Conservation (phyloP, 2,113 vertebrate species). For the Vombatus ursinus region DNA sequence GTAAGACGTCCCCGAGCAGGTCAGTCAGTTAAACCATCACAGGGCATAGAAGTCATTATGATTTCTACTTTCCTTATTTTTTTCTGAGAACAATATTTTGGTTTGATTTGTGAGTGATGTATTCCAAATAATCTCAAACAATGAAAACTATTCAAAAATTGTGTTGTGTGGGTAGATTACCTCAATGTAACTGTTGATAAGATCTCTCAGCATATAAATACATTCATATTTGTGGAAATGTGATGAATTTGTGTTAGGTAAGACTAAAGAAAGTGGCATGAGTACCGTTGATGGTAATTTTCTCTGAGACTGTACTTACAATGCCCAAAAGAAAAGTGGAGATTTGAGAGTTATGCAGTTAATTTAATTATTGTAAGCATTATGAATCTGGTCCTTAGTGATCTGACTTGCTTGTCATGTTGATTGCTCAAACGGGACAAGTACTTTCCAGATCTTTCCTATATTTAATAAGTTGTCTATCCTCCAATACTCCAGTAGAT, state of each 20-base stretch:
- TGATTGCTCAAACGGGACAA: neutral
- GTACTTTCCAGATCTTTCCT: neutral
- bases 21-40: conserved; percentile 70
- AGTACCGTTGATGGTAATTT: neutral
- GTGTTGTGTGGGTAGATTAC: conserved; percentile 9
- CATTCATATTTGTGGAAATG: neutral
- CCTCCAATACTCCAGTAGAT: neutral
- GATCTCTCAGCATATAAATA: neutral
- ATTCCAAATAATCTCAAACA: neutral
- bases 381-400: neutral
- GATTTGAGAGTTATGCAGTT: conserved; percentile 5
- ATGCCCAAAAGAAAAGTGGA: conserved; percentile 6
- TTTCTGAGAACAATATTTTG: neutral
- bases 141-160: neutral
- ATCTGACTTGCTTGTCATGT: neutral
- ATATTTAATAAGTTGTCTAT: neutral
- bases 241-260: neutral
- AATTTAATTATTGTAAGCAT: neutral
- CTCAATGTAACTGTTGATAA: neutral
- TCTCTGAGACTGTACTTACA: neutral
- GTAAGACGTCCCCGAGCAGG: conserved; percentile 93
- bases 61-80: neutral
- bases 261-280: neutral
- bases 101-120: neutral
- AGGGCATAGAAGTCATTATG: fast-evolving